phyloP scores from a whole-genome alignment of 2,113 vertebrate species.

The Oryzias melastigma region DNA sequence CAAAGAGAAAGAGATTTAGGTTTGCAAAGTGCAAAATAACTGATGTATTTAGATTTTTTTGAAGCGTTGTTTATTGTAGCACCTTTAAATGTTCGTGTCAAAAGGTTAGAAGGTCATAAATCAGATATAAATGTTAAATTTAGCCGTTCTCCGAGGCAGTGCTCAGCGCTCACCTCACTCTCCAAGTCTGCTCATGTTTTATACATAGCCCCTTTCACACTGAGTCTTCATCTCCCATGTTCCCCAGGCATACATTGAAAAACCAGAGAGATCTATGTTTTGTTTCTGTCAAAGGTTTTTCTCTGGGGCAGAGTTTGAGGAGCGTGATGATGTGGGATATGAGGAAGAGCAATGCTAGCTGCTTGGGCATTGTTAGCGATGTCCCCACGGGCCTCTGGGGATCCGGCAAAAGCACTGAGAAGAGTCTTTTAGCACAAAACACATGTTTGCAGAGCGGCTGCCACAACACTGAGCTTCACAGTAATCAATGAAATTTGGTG shows the following conservation, averaged over 20 bases:
- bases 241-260: slow-evolving; percentile 45
- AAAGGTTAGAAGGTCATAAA: slow-evolving; percentile 57
- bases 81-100: slow-evolving; percentile 29
- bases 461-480: neutral
- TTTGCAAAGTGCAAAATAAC: neutral
- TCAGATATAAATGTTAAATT: slow-evolving; percentile 46
- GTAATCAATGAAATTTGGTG: too few species aligned
- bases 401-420: slow-evolving; percentile 3
- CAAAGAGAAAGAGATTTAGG: neutral
- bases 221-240: slow-evolving; percentile 53
- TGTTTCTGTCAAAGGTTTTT: slow-evolving; percentile 59
- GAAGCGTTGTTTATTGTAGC: slow-evolving; percentile 6
- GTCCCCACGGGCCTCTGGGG: slow-evolving; percentile 33
- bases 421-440: neutral
- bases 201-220: slow-evolving; percentile 61
- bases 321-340: slow-evolving; percentile 39
- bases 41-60: slow-evolving; percentile 21
- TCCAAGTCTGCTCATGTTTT: slow-evolving; percentile 61
- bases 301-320: slow-evolving; percentile 44
- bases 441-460: neutral
- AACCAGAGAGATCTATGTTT: slow-evolving; percentile 55
- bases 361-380: slow-evolving; percentile 20
- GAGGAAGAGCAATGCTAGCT: slow-evolving; percentile 27
- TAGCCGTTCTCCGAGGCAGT: slow-evolving; percentile 37
- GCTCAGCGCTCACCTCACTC: slow-evolving; percentile 48